A percentile compares a stretch with the other conserved stretches of the same genome.
These are phyloP conservation scores for Hydropotes inermis DNA, from an alignment of 2,113 vertebrate genomes.

Conservation along the genomic window DNA sequence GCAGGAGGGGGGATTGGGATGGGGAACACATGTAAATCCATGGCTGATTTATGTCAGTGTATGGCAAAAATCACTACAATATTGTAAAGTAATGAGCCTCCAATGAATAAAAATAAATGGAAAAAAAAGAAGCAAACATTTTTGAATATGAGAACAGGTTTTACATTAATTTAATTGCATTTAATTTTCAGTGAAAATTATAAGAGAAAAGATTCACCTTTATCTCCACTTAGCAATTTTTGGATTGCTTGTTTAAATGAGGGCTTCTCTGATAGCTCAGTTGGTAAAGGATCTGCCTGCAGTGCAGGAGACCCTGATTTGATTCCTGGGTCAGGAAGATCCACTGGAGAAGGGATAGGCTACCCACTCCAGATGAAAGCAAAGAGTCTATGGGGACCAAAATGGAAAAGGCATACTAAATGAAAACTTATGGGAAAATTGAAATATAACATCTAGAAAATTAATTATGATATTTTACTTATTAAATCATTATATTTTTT, in stretches of 20 bases:
- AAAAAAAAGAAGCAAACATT: neutral
- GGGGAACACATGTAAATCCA: too few relatives aligned
- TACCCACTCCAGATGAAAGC: neutral
- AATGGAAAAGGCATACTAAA: neutral
- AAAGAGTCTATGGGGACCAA: neutral
- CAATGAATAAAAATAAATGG: too few relatives aligned
- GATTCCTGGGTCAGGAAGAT: neutral
- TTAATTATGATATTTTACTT: constrained; percentile 13
- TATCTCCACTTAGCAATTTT: constrained; percentile 20
- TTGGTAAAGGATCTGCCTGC: neutral
- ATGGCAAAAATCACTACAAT: too few relatives aligned
- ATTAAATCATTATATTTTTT: neutral
- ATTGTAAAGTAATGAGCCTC: too few relatives aligned
- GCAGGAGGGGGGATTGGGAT: too few relatives aligned
- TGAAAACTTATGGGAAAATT: neutral
- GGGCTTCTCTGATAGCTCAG: neutral
- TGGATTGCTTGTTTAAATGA: constrained; percentile 7
- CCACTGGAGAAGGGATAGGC: neutral
- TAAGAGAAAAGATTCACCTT: constrained; percentile 33
- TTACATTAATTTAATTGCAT: neutral
- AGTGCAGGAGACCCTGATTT: neutral
- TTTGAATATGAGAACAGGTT: neutral
- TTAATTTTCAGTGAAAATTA: neutral
- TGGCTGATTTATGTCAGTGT: too few relatives aligned
- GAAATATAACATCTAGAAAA: neutral